A percentile compares a stretch with the other conserved stretches of the same genome.
phyloP scores from a whole-genome alignment of 2,113 vertebrate genomes.

The Caloenas nicobarica region DNA sequence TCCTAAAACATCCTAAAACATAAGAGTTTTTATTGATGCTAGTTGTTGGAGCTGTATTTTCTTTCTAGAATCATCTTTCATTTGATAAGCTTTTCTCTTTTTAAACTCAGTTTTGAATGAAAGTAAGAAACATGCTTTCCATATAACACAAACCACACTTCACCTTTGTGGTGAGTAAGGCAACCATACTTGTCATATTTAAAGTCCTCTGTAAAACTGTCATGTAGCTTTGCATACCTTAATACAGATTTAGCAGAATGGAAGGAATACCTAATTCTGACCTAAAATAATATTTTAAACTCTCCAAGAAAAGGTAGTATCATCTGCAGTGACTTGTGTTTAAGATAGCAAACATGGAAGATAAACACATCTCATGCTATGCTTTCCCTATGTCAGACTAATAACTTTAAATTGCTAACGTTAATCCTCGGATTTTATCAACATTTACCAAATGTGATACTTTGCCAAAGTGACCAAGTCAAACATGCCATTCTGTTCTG shows the following conservation, averaged over 20 bases:
- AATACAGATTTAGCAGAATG: background rate
- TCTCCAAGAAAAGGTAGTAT: background rate
- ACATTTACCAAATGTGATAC: accelerated
- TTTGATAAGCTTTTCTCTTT: background rate
- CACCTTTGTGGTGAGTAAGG: background rate
- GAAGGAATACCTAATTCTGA: background rate
- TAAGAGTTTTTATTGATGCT: background rate
- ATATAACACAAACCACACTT: background rate
- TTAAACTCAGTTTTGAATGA: background rate
- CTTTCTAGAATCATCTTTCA: background rate
- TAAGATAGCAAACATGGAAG: background rate
- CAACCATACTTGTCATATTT: background rate
- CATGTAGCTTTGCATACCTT: background rate
- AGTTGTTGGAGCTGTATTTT: background rate
- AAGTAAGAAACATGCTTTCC: background rate
- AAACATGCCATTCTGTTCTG: background rate
- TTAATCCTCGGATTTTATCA: background rate
- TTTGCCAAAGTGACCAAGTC: background rate
- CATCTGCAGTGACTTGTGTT: background rate
- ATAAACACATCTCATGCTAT: background rate
- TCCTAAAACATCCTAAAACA: background rate
- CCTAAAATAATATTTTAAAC: background rate
- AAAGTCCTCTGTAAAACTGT: background rate
- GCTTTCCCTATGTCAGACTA: background rate
- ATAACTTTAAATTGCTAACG: background rate